A percentile compares a stretch with the other conserved stretches of the same genome.
Conservation (phyloP, 2,113 vertebrate species). For the Equus quagga region DNA sequence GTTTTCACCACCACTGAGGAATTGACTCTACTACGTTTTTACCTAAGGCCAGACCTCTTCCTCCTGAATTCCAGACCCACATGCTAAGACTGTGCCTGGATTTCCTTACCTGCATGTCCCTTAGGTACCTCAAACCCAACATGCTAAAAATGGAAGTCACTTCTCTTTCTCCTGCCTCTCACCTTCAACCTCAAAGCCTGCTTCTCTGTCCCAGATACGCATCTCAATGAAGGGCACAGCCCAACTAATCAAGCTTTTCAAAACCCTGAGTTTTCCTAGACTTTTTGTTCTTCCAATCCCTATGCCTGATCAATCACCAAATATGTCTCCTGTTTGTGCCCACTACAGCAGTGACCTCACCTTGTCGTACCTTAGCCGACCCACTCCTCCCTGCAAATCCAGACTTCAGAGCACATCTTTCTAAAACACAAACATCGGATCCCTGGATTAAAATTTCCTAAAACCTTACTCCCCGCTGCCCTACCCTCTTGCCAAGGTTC, state of each 20-base stretch:
- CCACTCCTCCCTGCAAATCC: not conserved
- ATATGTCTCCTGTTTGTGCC: not conserved
- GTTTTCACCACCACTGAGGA: not conserved
- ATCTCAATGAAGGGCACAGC: not conserved
- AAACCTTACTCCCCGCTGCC: not conserved
- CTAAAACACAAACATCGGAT: conserved; percentile 7
- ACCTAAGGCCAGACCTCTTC: not conserved
- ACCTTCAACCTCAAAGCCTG: not conserved
- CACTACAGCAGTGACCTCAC: not conserved
- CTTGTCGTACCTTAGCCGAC: not conserved
- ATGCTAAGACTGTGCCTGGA: not conserved
- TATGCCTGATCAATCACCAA: not conserved
- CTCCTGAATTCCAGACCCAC: not conserved
- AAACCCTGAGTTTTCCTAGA: not conserved
- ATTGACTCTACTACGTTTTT: not conserved
- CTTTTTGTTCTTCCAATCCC: conserved; percentile 1
- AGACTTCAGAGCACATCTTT: conserved; percentile 15
- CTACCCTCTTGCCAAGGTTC: not conserved
- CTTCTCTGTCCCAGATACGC: not conserved
- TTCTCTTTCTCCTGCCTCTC: not conserved
- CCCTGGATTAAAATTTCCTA: conserved; percentile 34
- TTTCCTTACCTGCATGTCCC: not conserved
- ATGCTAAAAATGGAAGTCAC: not conserved
- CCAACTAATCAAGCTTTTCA: not conserved
- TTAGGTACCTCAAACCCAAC: not conserved